A percentile compares a stretch with the other conserved stretches of the same genome.
phyloP scores from a whole-genome alignment of 1,140 invertebrate species.

The Lamellibrachia luymesi region DNA sequence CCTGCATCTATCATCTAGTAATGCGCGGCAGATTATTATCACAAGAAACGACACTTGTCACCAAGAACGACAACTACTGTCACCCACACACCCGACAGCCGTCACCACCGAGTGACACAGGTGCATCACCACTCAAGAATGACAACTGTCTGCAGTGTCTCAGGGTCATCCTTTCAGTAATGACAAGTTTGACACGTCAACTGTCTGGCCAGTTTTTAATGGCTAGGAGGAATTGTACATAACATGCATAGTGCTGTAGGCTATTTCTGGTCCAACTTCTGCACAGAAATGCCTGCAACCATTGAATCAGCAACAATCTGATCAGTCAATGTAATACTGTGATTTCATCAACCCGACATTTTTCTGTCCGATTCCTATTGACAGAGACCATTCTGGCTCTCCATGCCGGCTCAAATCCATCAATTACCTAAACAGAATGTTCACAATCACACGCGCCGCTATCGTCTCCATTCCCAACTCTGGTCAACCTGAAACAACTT shows the following conservation, averaged over 20 bases:
- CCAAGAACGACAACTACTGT: background rate
- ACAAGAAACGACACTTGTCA: background rate
- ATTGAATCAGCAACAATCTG: background rate
- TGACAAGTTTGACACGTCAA: background rate
- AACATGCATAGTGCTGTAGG: background rate
- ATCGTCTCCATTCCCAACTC: background rate
- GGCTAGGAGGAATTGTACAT: background rate
- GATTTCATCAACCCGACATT: background rate
- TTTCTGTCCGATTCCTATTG: background rate
- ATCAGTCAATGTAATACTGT: background rate
- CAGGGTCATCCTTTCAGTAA: background rate
- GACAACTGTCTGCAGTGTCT: background rate
- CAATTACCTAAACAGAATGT: conserved; percentile 1
- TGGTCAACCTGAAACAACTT: background rate
- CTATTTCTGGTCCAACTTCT: background rate
- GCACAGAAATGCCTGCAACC: background rate
- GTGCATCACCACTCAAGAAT: background rate
- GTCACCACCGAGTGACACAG: background rate
- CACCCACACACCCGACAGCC: background rate
- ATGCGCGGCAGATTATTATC: background rate
- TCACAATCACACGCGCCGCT: background rate
- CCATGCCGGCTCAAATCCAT: background rate
- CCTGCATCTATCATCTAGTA: background rate
- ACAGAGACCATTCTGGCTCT: background rate
- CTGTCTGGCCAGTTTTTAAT: background rate